Percentiles rank a stretch among this genome's conserved stretches.
phyloP scores from a whole-genome alignment of 2,888 invertebrate species.

The Cephus spinipes region DNA sequence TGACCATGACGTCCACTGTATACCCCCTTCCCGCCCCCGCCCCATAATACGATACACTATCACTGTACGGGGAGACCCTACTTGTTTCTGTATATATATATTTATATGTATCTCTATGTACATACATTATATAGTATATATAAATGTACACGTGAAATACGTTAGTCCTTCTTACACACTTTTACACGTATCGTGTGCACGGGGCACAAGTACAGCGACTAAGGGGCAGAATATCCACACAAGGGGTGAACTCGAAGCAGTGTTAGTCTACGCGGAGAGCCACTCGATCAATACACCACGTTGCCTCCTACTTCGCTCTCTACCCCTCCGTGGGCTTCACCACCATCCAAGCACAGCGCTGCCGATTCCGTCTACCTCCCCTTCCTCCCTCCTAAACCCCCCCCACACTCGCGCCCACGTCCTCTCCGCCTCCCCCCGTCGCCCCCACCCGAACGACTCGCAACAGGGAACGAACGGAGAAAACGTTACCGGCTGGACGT shows the following conservation, averaged over 20 bases:
- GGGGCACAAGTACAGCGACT: slow-evolving; percentile 18
- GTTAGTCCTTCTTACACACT: neutral
- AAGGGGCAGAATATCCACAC: slow-evolving; percentile 28
- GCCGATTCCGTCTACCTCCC: slow-evolving; percentile 25
- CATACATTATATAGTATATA: neutral
- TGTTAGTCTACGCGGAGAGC: slow-evolving; percentile 58
- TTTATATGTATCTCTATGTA: neutral
- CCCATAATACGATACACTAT: neutral
- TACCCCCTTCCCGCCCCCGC: neutral
- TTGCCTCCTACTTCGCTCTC: slow-evolving; percentile 56
- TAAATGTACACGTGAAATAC: slow-evolving; percentile 17
- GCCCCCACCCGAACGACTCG: slow-evolving; percentile 11
- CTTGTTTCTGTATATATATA: neutral
- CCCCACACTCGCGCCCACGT: slow-evolving; percentile 24
- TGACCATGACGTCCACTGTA: slow-evolving; percentile 39
- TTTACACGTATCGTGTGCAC: neutral
- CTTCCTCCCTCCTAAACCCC: slow-evolving; percentile 10
- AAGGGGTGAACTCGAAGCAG: slow-evolving; percentile 49
- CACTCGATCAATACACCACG: slow-evolving; percentile 67
- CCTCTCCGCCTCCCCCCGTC: slow-evolving; percentile 2
- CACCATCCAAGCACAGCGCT: slow-evolving; percentile 26
- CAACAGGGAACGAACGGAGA: slow-evolving; percentile 30
- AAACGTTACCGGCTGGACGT: slow-evolving; percentile 48
- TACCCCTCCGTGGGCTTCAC: slow-evolving; percentile 13
- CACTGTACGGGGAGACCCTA: neutral